A percentile compares a stretch with the other conserved stretches of the same genome.
Evolutionary conservation across 2,797 vertebrate species (phyloP).

Genomic region (Clamator glandarius): DNA sequence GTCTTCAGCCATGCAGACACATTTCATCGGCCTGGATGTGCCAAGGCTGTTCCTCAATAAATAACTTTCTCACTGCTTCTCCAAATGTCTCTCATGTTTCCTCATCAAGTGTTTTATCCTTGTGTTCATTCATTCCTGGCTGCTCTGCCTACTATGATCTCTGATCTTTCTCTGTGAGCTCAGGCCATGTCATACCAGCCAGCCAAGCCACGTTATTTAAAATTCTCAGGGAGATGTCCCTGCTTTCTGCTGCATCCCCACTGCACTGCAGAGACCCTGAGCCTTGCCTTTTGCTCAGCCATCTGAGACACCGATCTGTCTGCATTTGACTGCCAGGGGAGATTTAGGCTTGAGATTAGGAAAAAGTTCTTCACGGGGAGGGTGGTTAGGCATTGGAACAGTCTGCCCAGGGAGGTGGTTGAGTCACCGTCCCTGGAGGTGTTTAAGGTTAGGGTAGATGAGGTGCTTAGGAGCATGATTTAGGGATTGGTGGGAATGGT

Average conservation of each 20-base stretch:
- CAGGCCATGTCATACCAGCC: not conserved
- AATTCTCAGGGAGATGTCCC: not conserved
- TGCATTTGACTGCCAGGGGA: too few relatives aligned
- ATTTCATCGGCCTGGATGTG: not conserved
- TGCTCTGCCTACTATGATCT: not conserved
- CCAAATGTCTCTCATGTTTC: not conserved
- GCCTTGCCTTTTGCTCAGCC: not conserved
- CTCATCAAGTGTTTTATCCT: not conserved
- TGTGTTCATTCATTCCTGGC: not conserved
- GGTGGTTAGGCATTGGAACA: too few relatives aligned
- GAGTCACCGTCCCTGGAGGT: too few relatives aligned
- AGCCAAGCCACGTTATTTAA: accelerated
- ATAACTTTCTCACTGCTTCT: not conserved
- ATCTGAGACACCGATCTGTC: accelerated
- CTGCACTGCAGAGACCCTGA: not conserved
- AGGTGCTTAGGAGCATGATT: too few relatives aligned
- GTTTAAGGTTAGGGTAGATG: too few relatives aligned
- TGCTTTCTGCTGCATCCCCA: not conserved
- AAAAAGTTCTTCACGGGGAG: too few relatives aligned
- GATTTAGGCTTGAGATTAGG: too few relatives aligned
- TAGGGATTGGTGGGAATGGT: too few relatives aligned
- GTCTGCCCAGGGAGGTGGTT: too few relatives aligned
- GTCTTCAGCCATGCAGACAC: not conserved
- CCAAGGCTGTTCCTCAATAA: not conserved
- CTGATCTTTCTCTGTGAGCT: not conserved